phyloP scores from a whole-genome alignment of 2,113 vertebrate genomes.

The Scortum barcoo region DNA sequence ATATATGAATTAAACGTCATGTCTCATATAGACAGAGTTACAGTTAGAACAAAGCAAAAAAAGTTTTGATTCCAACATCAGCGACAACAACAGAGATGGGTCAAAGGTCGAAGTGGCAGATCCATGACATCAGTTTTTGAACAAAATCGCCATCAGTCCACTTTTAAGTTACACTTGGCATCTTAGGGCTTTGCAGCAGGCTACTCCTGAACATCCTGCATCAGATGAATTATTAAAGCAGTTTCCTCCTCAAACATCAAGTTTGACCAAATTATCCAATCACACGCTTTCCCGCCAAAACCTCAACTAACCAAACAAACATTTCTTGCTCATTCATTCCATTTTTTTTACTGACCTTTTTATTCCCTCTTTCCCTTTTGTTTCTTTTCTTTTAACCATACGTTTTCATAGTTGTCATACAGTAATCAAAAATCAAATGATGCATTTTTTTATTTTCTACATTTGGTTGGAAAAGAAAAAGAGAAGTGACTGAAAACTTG shows the following conservation, averaged over 20 bases:
- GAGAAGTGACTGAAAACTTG: slow-evolving; percentile 72
- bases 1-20: background rate
- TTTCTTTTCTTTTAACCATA: slow-evolving; percentile 3
- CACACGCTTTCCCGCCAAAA: slow-evolving; percentile 11
- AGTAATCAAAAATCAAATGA: slow-evolving; percentile 55
- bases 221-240: background rate
- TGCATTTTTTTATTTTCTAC: slow-evolving; percentile 64
- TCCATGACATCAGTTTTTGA: background rate
- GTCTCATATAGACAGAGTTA: background rate
- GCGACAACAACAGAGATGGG: slow-evolving; percentile 19
- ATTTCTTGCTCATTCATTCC: background rate
- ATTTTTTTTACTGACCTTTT: slow-evolving; percentile 6
- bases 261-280: slow-evolving; percentile 9
- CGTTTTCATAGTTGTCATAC: slow-evolving; percentile 44
- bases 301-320: slow-evolving; percentile 7
- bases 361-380: background rate
- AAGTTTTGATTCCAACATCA: slow-evolving; percentile 23
- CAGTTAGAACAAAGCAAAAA: background rate
- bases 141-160: slow-evolving; percentile 23
- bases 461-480: slow-evolving; percentile 73
- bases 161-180: slow-evolving; percentile 2
- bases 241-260: slow-evolving; percentile 12
- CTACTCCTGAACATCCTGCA: background rate
- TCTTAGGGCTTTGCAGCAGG: background rate
- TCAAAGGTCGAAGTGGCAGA: slow-evolving; percentile 53